Evolutionary conservation across 2,797 vertebrate species (phyloP).

Genomic region (Pipistrellus pygmaeus): DNA sequence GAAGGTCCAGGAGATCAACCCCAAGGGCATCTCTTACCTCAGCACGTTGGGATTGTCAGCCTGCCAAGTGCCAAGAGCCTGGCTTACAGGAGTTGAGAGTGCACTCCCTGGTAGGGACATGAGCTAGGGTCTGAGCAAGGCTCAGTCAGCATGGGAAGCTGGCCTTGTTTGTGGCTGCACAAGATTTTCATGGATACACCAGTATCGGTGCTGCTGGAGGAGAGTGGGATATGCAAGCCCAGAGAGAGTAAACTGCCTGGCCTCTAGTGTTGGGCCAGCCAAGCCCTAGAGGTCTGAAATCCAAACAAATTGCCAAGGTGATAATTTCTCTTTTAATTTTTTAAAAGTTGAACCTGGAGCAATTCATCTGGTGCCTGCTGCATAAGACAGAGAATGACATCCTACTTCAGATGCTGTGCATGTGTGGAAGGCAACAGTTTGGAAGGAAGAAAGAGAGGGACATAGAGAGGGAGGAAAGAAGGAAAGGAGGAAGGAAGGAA

Average conservation of each 20-base stretch:
- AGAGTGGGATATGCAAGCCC: constrained; percentile 62
- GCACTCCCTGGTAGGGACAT: background rate
- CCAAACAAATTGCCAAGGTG: constrained; percentile 25
- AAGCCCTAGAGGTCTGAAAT: constrained; percentile 70
- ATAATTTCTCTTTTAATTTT: constrained; percentile 81
- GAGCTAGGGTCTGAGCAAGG: background rate
- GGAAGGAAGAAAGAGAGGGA: constrained; percentile 9
- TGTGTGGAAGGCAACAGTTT: constrained; percentile 35
- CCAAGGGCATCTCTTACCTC: background rate
- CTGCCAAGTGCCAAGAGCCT: background rate
- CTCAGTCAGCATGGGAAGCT: background rate
- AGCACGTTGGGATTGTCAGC: background rate
- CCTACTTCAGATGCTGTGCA: constrained; percentile 71
- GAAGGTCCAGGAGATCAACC: background rate
- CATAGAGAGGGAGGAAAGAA: background rate
- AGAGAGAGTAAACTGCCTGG: constrained; percentile 53
- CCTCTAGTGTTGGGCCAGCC: constrained; percentile 40
- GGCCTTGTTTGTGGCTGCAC: constrained; percentile 20
- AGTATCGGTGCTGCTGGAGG: constrained; percentile 40
- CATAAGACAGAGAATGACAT: constrained; percentile 48
- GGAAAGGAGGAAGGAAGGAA: background rate
- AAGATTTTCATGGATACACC: background rate
- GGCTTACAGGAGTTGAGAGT: background rate
- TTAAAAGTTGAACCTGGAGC: constrained; percentile 77
- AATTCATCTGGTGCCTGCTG: constrained; percentile 70